These are phyloP conservation scores for Drosophila elegans DNA, from an alignment of 1,140 invertebrate species.

Conservation along the genomic window DNA sequence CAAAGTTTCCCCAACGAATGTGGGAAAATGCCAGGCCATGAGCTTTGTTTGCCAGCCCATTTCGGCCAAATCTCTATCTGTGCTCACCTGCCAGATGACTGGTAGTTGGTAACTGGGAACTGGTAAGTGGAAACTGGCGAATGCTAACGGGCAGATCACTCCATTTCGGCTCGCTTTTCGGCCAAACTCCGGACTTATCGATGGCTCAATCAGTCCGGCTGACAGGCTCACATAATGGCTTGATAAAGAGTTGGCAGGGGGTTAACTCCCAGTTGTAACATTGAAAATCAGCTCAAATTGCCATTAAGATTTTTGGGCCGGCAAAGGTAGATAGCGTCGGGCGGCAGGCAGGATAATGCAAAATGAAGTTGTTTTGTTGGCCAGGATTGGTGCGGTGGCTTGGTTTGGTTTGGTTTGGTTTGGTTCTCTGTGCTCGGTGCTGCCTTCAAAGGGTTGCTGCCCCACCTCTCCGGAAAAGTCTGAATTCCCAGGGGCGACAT, in stretches of 20 bases:
- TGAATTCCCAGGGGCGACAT: slow-evolving; percentile 75
- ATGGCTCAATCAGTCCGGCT: slow-evolving; percentile 67
- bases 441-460: slow-evolving; percentile 66
- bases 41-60: slow-evolving; percentile 50
- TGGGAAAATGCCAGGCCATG: slow-evolving; percentile 59
- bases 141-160: slow-evolving; percentile 17
- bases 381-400: slow-evolving; percentile 37
- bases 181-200: slow-evolving; percentile 59
- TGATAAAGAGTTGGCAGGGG: slow-evolving; percentile 69
- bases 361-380: slow-evolving; percentile 70
- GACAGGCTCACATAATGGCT: slow-evolving; percentile 71
- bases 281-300: slow-evolving; percentile 83
- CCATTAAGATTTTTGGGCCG: slow-evolving; percentile 71
- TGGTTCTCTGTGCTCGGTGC: slow-evolving; percentile 2
- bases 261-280: slow-evolving; percentile 83
- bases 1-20: slow-evolving; percentile 60
- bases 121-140: not conserved
- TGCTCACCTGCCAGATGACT: slow-evolving; percentile 33
- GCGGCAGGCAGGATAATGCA: slow-evolving; percentile 58
- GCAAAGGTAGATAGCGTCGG: slow-evolving; percentile 63
- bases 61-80: slow-evolving; percentile 13
- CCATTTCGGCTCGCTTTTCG: slow-evolving; percentile 1
- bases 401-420: not conserved
- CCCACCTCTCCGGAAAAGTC: slow-evolving; percentile 5
- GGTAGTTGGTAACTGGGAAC: not conserved